Conservation (phyloP, 2,113 vertebrate species). For the Piaya cayana region DNA sequence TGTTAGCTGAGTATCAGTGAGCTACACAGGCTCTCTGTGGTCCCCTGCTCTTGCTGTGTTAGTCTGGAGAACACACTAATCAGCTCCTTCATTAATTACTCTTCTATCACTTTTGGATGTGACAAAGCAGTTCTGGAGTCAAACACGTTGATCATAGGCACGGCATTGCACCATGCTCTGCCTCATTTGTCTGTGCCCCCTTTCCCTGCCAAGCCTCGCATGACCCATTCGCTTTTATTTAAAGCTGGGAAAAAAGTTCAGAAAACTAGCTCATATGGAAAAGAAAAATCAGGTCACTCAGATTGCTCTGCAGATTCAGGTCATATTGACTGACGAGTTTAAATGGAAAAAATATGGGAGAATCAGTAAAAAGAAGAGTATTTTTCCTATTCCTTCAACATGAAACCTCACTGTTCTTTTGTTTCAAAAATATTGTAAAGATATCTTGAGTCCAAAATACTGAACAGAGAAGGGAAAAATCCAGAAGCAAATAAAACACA, state of each 20-base stretch:
- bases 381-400: constrained; percentile 11
- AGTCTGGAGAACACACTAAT: neutral
- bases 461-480: neutral
- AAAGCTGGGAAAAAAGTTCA: neutral
- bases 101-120: neutral
- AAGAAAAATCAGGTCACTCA: constrained; percentile 24
- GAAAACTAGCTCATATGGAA: neutral
- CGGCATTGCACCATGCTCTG: neutral
- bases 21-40: neutral
- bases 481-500: neutral
- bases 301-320: constrained; percentile 9
- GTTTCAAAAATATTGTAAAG: constrained; percentile 1
- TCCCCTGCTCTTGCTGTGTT: neutral
- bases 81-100: neutral
- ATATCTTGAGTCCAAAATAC: neutral
- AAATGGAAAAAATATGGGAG: constrained; percentile 20
- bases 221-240: neutral
- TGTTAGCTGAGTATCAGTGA: neutral
- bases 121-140: neutral
- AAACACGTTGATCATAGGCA: neutral
- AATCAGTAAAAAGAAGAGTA: neutral
- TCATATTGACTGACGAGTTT: neutral
- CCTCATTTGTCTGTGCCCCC: neutral
- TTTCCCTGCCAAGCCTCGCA: neutral
- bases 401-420: neutral